These are phyloP conservation scores for Cydia fagiglandana DNA, from an alignment of 1,140 invertebrate species.

Conservation along the genomic window DNA sequence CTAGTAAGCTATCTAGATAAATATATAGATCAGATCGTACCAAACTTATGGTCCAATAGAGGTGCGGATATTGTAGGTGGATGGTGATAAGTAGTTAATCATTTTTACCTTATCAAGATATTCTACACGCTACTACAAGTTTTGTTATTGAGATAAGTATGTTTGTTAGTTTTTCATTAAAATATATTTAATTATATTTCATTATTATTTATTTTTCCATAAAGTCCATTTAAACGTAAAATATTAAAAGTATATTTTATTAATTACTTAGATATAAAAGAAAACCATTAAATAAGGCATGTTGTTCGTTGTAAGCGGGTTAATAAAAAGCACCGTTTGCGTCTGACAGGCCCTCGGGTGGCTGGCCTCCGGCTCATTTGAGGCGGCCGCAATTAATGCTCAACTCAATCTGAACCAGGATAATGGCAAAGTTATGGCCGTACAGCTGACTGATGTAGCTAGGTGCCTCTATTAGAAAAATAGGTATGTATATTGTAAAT, in stretches of 20 bases:
- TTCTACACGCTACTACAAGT: too few species aligned
- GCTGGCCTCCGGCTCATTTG: constrained; percentile 20
- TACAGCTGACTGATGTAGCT: not conserved
- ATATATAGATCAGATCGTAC: not conserved
- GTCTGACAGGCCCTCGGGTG: constrained; percentile 26
- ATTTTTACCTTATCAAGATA: not conserved
- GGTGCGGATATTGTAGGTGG: not conserved
- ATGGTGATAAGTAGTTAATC: not conserved
- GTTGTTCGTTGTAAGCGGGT: constrained; percentile 22
- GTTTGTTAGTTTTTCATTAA: not conserved
- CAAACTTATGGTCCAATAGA: not conserved
- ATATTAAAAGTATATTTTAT: not conserved
- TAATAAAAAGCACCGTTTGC: constrained; percentile 26
- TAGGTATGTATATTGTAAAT: too few species aligned
- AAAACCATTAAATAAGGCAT: constrained; percentile 20
- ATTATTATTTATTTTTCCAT: not conserved
- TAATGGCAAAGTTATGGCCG: not conserved
- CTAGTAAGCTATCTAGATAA: not conserved
- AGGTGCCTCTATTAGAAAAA: not conserved
- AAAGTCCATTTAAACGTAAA: not conserved
- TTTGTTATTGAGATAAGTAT: not conserved
- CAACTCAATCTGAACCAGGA: constrained; percentile 12
- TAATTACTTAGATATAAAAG: constrained; percentile 9
- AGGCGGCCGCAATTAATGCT: constrained; percentile 30
- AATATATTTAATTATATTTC: not conserved